Evolutionary conservation across 2,888 invertebrate species (phyloP).

Genomic region (Pachycephus smyrnensis): DNA sequence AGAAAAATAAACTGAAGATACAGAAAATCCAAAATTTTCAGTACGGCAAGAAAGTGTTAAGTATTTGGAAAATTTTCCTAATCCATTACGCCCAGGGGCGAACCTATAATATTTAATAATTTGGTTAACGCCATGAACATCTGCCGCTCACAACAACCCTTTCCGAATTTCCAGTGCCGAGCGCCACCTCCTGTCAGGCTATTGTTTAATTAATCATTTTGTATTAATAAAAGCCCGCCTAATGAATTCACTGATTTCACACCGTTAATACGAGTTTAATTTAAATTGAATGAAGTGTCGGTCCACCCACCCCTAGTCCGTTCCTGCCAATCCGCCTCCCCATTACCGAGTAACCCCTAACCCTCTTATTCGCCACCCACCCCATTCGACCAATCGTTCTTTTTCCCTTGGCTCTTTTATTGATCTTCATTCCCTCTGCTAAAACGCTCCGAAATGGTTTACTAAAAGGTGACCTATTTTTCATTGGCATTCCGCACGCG

Average conservation of each 20-base stretch:
- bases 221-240: conserved; percentile 61
- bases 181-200: conserved; percentile 25
- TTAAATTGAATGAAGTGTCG: conserved; percentile 58
- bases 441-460: conserved; percentile 51
- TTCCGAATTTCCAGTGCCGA: conserved; percentile 31
- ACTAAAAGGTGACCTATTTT: conserved; percentile 56
- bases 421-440: conserved; percentile 60
- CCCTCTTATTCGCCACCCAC: conserved; percentile 25
- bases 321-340: conserved; percentile 9
- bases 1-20: not conserved
- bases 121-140: conserved; percentile 62
- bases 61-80: not conserved
- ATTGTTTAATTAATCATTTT: conserved; percentile 64
- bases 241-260: conserved; percentile 61
- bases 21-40: not conserved
- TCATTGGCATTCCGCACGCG: conserved; percentile 34
- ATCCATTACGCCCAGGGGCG: conserved; percentile 14
- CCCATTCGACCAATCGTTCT: conserved; percentile 48
- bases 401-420: conserved; percentile 59
- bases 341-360: conserved; percentile 15
- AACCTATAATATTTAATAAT: conserved; percentile 62
- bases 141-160: conserved; percentile 56
- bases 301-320: conserved; percentile 19
- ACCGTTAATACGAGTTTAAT: conserved; percentile 62
- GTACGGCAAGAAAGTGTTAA: not conserved